These are phyloP conservation scores for Drosophila mercatorum DNA, from an alignment of 2,888 invertebrate genomes.

Conservation along the genomic window DNA sequence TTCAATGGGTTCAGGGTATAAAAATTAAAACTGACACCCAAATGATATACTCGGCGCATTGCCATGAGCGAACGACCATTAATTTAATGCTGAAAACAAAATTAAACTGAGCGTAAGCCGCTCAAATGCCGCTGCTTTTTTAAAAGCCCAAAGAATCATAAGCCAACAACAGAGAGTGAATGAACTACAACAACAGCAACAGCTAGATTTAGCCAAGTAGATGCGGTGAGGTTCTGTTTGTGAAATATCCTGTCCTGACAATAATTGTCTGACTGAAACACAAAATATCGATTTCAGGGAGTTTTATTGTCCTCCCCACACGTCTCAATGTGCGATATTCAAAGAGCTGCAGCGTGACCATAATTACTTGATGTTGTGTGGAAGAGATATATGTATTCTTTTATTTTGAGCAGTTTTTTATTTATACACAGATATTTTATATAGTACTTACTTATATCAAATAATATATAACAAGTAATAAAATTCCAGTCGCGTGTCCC, in stretches of 20 bases:
- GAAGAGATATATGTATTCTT: no score
- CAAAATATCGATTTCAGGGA: neutral
- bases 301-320: neutral
- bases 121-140: conserved; percentile 33
- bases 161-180: conserved; percentile 7
- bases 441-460: no score
- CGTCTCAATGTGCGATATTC: neutral
- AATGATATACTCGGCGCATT: conserved; percentile 59
- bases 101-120: conserved; percentile 49
- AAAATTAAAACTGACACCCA: conserved; percentile 50
- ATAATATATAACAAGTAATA: no score
- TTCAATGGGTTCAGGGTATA: neutral
- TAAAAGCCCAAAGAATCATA: conserved; percentile 51
- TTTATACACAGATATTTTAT: no score
- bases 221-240: conserved; percentile 15
- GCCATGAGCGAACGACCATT: conserved; percentile 60
- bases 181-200: neutral
- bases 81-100: conserved; percentile 64
- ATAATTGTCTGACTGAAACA: conserved; percentile 15
- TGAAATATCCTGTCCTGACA: conserved; percentile 33
- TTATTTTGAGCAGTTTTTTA: no score
- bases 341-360: neutral
- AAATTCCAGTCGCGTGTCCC: no score
- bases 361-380: neutral
- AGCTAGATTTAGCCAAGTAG: neutral